phyloP scores from a whole-genome alignment of 1,140 invertebrate species.

The Macrocentrus cingulum region DNA sequence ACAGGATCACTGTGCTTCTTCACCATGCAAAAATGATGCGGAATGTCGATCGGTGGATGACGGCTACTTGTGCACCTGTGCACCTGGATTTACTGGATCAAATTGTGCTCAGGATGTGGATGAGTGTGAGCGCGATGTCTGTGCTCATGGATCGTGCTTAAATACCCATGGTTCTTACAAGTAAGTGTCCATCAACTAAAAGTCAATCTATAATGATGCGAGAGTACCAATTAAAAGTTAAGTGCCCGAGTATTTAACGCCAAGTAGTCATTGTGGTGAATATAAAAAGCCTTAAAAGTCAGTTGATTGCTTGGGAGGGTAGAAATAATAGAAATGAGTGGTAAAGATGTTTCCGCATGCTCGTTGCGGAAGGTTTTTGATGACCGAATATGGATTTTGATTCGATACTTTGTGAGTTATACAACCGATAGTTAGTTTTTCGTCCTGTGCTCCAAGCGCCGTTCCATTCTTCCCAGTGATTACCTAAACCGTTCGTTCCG shows the following conservation, averaged over 20 bases:
- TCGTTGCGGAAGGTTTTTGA: background rate
- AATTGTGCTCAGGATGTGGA: conserved; percentile 87
- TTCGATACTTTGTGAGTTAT: conserved; percentile 22
- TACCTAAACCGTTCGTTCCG: conserved; percentile 29
- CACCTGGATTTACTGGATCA: conserved; percentile 82
- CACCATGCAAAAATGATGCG: conserved; percentile 85
- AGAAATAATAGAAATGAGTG: background rate
- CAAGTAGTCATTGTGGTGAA: background rate
- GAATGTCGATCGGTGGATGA: conserved; percentile 74
- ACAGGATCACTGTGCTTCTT: conserved; percentile 85
- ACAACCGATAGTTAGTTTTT: conserved; percentile 26
- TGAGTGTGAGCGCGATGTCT: conserved; percentile 80
- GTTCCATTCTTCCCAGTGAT: conserved; percentile 21
- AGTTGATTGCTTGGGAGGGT: background rate
- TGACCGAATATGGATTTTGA: conserved; percentile 28
- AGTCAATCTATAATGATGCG: background rate
- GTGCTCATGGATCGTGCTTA: conserved; percentile 78
- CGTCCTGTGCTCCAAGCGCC: background rate
- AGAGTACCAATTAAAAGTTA: background rate
- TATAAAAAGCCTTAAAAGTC: too few species aligned
- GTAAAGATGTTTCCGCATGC: conserved; percentile 5
- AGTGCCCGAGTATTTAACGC: background rate
- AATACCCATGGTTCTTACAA: conserved; percentile 90
- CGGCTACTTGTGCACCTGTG: conserved; percentile 80
- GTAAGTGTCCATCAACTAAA: conserved; percentile 61